Percentiles rank a stretch among this genome's conserved stretches.
phyloP scores from a whole-genome alignment of 2,113 vertebrate species.

The Python bivittatus region DNA sequence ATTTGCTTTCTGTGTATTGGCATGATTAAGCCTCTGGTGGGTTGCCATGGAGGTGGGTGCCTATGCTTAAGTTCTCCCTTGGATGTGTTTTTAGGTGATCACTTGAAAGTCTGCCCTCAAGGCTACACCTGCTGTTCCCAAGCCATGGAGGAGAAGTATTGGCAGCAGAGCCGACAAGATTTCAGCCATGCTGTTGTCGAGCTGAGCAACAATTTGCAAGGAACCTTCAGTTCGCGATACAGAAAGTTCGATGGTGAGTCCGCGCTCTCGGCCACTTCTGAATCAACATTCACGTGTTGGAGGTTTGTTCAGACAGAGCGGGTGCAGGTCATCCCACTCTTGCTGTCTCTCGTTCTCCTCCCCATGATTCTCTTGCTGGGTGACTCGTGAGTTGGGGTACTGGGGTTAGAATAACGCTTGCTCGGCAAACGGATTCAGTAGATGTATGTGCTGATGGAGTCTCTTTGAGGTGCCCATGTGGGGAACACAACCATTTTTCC shows the following conservation, averaged over 20 bases:
- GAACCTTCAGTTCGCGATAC: constrained; percentile 87
- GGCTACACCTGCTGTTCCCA: constrained; percentile 95
- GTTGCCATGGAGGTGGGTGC: neutral
- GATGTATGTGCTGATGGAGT: neutral
- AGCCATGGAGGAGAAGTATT: constrained; percentile 97
- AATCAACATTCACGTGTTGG: neutral
- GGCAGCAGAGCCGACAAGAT: constrained; percentile 89
- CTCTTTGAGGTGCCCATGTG: neutral
- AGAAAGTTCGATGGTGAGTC: constrained; percentile 87
- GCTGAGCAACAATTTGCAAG: constrained; percentile 86
- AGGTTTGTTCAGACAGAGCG: neutral
- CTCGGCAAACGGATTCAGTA: neutral
- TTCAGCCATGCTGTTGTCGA: constrained; percentile 85
- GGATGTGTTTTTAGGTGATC: constrained; percentile 80
- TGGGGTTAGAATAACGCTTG: neutral
- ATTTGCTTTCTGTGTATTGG: neutral
- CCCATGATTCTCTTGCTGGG: neutral
- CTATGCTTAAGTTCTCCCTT: constrained; percentile 25
- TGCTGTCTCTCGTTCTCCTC: neutral
- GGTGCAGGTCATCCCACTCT: neutral
- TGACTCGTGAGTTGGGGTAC: neutral
- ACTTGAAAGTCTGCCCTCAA: constrained; percentile 93
- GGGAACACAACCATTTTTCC: neutral
- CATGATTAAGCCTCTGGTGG: neutral
- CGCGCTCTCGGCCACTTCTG: constrained; percentile 1